These are phyloP conservation scores for Tachina grossa DNA, from an alignment of 2,888 invertebrate genomes.

Conservation along the genomic window DNA sequence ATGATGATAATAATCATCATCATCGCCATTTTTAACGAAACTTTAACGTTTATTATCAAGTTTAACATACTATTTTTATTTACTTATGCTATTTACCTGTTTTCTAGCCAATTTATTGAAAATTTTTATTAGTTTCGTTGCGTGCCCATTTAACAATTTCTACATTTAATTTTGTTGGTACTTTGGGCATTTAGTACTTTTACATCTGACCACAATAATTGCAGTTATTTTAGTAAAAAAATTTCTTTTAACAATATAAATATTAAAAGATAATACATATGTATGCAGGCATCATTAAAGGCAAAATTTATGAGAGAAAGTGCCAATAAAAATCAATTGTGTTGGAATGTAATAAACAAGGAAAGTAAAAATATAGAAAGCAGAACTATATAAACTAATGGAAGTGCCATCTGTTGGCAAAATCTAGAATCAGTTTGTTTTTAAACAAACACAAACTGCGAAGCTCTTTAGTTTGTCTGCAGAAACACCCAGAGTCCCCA, in stretches of 20 bases:
- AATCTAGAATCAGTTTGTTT: too few species aligned
- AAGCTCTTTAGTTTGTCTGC: too few species aligned
- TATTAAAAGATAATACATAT: neutral
- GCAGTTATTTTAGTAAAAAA: neutral
- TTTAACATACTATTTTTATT: neutral
- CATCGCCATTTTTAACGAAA: neutral
- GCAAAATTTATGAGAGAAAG: neutral
- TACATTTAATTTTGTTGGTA: constrained; percentile 16
- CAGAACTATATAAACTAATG: too few species aligned
- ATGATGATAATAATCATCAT: neutral
- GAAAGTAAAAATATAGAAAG: too few species aligned
- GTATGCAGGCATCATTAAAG: neutral
- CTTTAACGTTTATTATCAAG: constrained; percentile 7
- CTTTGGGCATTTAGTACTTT: neutral
- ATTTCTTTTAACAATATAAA: neutral
- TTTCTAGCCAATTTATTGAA: neutral
- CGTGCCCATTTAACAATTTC: constrained; percentile 7
- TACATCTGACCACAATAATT: neutral
- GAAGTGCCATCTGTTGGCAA: too few species aligned
- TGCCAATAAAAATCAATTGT: neutral
- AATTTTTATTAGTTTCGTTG: constrained; percentile 5
- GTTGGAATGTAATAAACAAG: neutral
- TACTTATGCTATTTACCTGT: constrained; percentile 5
- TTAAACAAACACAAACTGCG: too few species aligned
- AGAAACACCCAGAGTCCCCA: too few species aligned